Conservation (phyloP, 2,113 vertebrate genomes). For the Calidris pugnax region DNA sequence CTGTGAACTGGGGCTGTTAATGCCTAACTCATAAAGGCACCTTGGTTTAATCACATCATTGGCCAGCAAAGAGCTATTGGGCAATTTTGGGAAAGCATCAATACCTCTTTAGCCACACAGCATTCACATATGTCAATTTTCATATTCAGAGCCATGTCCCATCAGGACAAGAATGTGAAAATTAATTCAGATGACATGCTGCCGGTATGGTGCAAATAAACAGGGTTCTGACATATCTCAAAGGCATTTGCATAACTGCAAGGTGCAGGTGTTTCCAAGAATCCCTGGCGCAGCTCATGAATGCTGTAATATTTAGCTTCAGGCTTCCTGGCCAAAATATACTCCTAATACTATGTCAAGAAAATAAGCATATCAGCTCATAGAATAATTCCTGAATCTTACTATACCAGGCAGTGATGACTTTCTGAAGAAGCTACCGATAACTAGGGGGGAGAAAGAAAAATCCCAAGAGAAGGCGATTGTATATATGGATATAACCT, state of each 20-base stretch:
- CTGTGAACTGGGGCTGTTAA: neutral
- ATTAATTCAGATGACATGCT: neutral
- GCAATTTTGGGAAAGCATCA: neutral
- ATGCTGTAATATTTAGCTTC: slow-evolving; percentile 13
- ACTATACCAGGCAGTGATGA: neutral
- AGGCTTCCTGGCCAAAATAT: slow-evolving; percentile 14
- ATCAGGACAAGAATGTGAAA: slow-evolving; percentile 40
- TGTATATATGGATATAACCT: neutral
- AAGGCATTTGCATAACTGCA: slow-evolving; percentile 36
- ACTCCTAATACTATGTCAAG: neutral
- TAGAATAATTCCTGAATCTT: slow-evolving; percentile 10
- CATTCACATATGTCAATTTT: neutral
- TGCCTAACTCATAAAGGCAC: neutral
- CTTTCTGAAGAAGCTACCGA: neutral
- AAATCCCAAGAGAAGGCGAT: neutral
- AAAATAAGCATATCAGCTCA: neutral
- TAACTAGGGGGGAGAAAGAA: neutral
- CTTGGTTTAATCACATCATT: neutral
- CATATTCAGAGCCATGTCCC: neutral
- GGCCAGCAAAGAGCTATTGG: neutral
- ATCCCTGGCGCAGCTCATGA: slow-evolving; percentile 6
- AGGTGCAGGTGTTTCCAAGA: slow-evolving; percentile 50
- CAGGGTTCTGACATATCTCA: slow-evolving; percentile 16
- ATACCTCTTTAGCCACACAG: neutral
- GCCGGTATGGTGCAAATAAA: slow-evolving; percentile 42